These are phyloP conservation scores for Ptychadena robeensis DNA, from an alignment of 2,797 vertebrate species.

Conservation along the genomic window DNA sequence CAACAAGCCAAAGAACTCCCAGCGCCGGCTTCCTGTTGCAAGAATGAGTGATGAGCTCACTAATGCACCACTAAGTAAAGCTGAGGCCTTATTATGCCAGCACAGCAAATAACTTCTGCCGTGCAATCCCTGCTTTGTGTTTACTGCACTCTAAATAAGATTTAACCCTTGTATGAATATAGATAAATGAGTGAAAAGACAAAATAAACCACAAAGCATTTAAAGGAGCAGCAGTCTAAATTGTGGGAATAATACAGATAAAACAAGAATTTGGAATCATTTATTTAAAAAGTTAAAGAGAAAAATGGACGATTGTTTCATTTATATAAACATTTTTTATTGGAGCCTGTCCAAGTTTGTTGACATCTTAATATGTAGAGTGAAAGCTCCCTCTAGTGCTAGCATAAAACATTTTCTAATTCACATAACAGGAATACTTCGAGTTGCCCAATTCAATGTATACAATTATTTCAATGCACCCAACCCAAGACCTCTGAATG, in stretches of 20 bases:
- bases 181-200: background rate
- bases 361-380: too few species aligned
- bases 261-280: background rate
- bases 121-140: conserved; percentile 21
- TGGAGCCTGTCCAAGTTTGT: too few species aligned
- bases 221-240: background rate
- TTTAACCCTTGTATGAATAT: conserved; percentile 21
- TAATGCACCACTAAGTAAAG: conserved; percentile 56
- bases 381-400: too few species aligned
- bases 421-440: too few species aligned
- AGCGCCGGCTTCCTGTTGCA: conserved; percentile 46
- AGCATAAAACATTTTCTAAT: too few species aligned
- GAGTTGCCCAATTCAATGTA: too few species aligned
- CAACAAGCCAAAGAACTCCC: conserved; percentile 56
- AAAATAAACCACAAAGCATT: background rate
- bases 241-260: background rate
- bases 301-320: too few species aligned
- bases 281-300: background rate
- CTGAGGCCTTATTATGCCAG: conserved; percentile 36
- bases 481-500: too few species aligned
- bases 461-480: too few species aligned
- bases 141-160: conserved; percentile 31
- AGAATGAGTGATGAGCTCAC: conserved; percentile 59
- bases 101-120: conserved; percentile 41
- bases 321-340: too few species aligned